phyloP scores from a whole-genome alignment of 2,888 invertebrate genomes.

The Druceiella hillmani region DNA sequence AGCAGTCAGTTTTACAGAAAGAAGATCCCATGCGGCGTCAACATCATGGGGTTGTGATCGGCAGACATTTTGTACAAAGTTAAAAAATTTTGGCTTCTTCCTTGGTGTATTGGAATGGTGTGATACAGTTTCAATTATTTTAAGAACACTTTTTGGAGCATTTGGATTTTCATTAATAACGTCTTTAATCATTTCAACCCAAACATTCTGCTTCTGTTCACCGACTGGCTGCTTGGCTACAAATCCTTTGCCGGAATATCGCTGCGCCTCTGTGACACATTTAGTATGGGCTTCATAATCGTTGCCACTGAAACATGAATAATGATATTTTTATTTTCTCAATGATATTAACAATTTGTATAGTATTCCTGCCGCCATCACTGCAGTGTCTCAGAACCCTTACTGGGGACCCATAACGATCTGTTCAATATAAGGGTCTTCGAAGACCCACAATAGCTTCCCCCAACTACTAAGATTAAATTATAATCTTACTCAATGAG shows the following conservation, averaged over 20 bases:
- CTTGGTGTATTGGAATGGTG: conserved; percentile 77
- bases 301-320: conserved; percentile 55
- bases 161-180: conserved; percentile 54
- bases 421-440: too few relatives aligned
- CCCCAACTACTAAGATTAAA: too few relatives aligned
- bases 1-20: conserved; percentile 50
- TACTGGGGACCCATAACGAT: too few relatives aligned
- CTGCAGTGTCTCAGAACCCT: too few relatives aligned
- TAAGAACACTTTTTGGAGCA: conserved; percentile 52
- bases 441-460: too few relatives aligned
- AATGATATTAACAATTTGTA: conserved; percentile 13
- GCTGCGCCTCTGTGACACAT: conserved; percentile 80
- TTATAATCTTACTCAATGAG: too few relatives aligned
- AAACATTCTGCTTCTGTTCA: conserved; percentile 78
- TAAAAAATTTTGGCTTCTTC: conserved; percentile 78
- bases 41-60: conserved; percentile 52
- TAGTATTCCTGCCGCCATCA: too few relatives aligned
- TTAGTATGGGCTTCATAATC: conserved; percentile 75
- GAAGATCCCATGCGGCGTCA: conserved; percentile 64
- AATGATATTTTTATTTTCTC: conserved; percentile 7
- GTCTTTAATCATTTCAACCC: conserved; percentile 68
- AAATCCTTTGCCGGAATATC: conserved; percentile 82
- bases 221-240: conserved; percentile 76
- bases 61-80: conserved; percentile 63
- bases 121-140: conserved; percentile 62